Evolutionary conservation across 2,113 vertebrate species (phyloP).

Genomic region (Pyxicephalus adspersus): DNA sequence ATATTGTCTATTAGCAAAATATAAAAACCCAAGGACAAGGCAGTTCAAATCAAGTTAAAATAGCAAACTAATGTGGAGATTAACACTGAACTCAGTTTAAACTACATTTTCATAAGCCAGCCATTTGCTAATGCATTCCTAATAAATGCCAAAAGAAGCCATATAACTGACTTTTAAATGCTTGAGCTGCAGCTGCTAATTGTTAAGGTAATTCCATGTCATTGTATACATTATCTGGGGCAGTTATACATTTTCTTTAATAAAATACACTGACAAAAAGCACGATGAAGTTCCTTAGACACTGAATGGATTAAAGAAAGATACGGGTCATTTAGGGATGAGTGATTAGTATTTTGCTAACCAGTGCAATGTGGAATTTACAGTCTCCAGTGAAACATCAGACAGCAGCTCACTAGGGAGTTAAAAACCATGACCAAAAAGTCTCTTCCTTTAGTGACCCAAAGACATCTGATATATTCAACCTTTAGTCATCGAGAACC

Average conservation of each 20-base stretch:
- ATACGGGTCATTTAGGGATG: conserved; percentile 38
- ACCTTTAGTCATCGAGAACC: conserved; percentile 52
- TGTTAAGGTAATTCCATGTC: neutral
- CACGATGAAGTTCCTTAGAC: neutral
- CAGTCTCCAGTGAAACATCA: conserved; percentile 38
- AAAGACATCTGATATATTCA: conserved; percentile 50
- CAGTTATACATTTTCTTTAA: neutral
- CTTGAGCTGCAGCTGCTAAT: too few relatives aligned
- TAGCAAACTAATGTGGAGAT: too few relatives aligned
- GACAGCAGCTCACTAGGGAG: conserved; percentile 34
- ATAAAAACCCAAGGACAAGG: too few relatives aligned
- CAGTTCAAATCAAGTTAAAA: too few relatives aligned
- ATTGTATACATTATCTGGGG: neutral
- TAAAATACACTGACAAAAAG: neutral
- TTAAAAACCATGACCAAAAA: conserved; percentile 37
- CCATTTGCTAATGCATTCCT: too few relatives aligned
- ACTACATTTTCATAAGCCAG: too few relatives aligned
- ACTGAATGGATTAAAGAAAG: conserved; percentile 24
- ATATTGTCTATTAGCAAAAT: too few relatives aligned
- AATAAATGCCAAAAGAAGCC: too few relatives aligned
- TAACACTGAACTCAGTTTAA: too few relatives aligned
- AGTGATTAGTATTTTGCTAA: conserved; percentile 42
- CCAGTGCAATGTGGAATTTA: conserved; percentile 38
- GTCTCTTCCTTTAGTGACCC: conserved; percentile 52
- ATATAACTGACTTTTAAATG: neutral